These are phyloP conservation scores for Caenorhabditis afra DNA, from an alignment of 2,888 invertebrate genomes.

Conservation along the genomic window DNA sequence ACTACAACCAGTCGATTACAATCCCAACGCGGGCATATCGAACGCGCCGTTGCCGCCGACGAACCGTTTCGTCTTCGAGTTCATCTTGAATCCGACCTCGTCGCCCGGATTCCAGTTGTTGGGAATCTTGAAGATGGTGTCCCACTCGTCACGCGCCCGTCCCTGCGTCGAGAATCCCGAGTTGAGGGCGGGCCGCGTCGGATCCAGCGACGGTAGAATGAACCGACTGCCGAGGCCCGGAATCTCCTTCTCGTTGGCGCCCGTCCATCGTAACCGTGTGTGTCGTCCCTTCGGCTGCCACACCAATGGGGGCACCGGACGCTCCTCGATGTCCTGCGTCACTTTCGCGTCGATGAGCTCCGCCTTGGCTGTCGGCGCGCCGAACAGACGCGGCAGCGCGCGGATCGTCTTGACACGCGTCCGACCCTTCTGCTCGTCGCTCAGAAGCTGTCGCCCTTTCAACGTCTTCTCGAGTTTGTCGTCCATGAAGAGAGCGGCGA, in stretches of 20 bases:
- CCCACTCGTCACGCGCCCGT: constrained; percentile 75
- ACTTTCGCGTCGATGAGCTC: constrained; percentile 68
- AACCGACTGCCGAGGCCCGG: constrained; percentile 69
- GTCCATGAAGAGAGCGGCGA: constrained; percentile 74
- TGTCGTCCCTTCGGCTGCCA: constrained; percentile 74
- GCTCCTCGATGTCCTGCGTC: constrained; percentile 71
- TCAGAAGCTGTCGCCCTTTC: constrained; percentile 64
- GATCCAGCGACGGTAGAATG: constrained; percentile 76
- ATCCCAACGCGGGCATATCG: constrained; percentile 71
- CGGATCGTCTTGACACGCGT: constrained; percentile 49
- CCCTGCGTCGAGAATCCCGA: constrained; percentile 76
- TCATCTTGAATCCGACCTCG: constrained; percentile 71
- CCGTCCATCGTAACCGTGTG: constrained; percentile 75
- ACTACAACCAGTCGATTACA: constrained; percentile 18
- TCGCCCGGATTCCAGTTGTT: constrained; percentile 76
- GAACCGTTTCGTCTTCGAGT: constrained; percentile 69
- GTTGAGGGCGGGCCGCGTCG: constrained; percentile 74
- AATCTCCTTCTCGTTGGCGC: constrained; percentile 75
- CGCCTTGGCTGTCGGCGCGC: constrained; percentile 54
- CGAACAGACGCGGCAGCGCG: constrained; percentile 67
- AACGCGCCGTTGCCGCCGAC: constrained; percentile 75
- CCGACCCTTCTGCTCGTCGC: constrained; percentile 67
- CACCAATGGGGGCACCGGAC: constrained; percentile 72
- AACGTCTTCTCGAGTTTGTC: constrained; percentile 64
- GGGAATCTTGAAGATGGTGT: constrained; percentile 76